These are phyloP conservation scores for Ditula angustiorana DNA, from an alignment of 2,888 invertebrate species.

Conservation along the genomic window DNA sequence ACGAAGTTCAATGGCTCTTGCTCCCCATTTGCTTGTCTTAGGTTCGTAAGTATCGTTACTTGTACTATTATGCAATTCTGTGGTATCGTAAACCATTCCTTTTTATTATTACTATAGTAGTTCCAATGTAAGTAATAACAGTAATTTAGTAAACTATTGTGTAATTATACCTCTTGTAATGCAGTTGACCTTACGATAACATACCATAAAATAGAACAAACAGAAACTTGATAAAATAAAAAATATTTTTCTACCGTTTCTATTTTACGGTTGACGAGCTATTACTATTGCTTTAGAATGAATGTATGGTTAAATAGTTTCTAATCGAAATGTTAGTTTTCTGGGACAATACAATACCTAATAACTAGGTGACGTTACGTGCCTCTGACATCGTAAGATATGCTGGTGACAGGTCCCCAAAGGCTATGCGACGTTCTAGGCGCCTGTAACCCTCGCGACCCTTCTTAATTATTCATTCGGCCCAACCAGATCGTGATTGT, in stretches of 20 bases:
- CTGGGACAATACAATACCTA: conserved; percentile 28
- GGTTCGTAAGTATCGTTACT: not conserved
- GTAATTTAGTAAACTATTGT: too few species aligned
- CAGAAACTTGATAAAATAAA: too few species aligned
- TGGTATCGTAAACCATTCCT: too few species aligned
- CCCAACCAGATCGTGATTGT: conserved; percentile 61
- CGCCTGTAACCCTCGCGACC: conserved; percentile 59
- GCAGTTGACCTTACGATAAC: too few species aligned
- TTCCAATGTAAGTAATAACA: too few species aligned
- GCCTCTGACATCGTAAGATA: conserved; percentile 40
- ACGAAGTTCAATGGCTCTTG: conserved; percentile 59
- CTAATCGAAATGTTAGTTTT: not conserved
- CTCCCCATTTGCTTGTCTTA: conserved; percentile 43
- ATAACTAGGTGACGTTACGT: conserved; percentile 33
- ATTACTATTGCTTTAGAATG: too few species aligned
- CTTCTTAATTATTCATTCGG: conserved; percentile 67
- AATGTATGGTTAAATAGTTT: not conserved
- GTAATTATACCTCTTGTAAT: too few species aligned
- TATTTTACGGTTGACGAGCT: too few species aligned
- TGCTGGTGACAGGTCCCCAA: conserved; percentile 53
- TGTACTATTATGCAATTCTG: too few species aligned
- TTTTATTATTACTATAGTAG: too few species aligned
- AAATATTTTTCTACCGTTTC: too few species aligned
- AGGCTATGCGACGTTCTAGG: conserved; percentile 60
- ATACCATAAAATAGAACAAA: too few species aligned